Evolutionary conservation across 2,888 invertebrate genomes (phyloP).

Genomic region (Drosophila mimetica): DNA sequence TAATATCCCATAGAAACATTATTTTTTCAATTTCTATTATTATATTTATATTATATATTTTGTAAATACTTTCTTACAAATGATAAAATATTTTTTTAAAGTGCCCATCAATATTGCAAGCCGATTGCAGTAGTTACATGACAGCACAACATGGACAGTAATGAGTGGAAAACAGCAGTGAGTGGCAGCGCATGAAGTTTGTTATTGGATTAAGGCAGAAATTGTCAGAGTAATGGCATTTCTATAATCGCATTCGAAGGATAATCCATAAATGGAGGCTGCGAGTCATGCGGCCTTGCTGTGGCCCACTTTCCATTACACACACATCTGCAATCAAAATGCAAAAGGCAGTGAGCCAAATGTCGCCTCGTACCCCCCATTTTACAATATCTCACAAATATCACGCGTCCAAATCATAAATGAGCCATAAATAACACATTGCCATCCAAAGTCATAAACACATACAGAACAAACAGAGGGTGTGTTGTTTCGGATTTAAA

Average conservation of each 20-base stretch:
- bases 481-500: background rate
- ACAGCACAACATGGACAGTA: constrained; percentile 30
- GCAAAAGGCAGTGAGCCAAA: constrained; percentile 15
- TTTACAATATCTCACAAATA: constrained; percentile 68
- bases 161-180: constrained; percentile 38
- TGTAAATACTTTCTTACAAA: background rate
- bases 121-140: constrained; percentile 43
- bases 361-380: constrained; percentile 10
- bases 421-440: constrained; percentile 80
- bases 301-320: constrained; percentile 20
- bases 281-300: background rate
- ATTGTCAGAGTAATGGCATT: constrained; percentile 13
- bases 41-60: background rate
- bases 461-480: constrained; percentile 48
- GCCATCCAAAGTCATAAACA: constrained; percentile 54
- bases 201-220: constrained; percentile 18
- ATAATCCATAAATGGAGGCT: constrained; percentile 13
- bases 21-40: no score
- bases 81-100: background rate
- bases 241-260: constrained; percentile 25
- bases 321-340: constrained; percentile 37
- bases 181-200: constrained; percentile 4
- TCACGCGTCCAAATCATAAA: constrained; percentile 77
- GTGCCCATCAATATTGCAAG: constrained; percentile 8
- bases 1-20: no score